Conservation (phyloP, 2,797 vertebrate genomes). For the Phoeniculus purpureus region DNA sequence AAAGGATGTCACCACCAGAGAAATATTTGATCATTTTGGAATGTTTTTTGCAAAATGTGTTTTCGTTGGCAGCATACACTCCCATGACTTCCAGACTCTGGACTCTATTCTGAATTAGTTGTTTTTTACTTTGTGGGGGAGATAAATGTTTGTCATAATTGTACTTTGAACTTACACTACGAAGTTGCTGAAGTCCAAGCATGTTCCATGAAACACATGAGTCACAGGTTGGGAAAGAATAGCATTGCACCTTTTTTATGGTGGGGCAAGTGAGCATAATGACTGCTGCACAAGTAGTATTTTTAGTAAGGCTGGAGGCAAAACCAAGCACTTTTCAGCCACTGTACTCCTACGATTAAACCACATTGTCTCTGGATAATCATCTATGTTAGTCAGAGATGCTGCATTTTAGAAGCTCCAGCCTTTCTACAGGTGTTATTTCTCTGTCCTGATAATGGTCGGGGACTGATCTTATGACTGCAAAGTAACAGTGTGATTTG, state of each 20-base stretch:
- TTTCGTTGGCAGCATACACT: conserved; percentile 32
- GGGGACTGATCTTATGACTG: neutral
- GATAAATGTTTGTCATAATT: conserved; percentile 51
- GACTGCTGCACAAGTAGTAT: neutral
- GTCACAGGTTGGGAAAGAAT: neutral
- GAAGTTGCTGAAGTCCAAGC: neutral
- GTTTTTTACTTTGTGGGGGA: neutral
- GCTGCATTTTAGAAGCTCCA: neutral
- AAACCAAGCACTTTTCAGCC: neutral
- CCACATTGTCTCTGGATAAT: neutral
- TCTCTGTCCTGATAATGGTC: neutral
- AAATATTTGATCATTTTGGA: neutral
- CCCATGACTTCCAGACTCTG: conserved; percentile 28
- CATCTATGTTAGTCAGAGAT: neutral
- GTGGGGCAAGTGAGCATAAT: neutral
- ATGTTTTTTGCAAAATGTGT: conserved; percentile 12
- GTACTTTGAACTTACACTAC: neutral
- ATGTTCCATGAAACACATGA: neutral
- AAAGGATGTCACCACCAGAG: neutral
- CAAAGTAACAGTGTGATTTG: neutral
- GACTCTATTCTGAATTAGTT: conserved; percentile 25
- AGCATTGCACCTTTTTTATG: neutral
- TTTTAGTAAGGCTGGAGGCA: neutral
- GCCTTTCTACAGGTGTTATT: neutral
- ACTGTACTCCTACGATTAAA: neutral